phyloP scores from a whole-genome alignment of 2,113 vertebrate species.

The Microcebus griseorufus region DNA sequence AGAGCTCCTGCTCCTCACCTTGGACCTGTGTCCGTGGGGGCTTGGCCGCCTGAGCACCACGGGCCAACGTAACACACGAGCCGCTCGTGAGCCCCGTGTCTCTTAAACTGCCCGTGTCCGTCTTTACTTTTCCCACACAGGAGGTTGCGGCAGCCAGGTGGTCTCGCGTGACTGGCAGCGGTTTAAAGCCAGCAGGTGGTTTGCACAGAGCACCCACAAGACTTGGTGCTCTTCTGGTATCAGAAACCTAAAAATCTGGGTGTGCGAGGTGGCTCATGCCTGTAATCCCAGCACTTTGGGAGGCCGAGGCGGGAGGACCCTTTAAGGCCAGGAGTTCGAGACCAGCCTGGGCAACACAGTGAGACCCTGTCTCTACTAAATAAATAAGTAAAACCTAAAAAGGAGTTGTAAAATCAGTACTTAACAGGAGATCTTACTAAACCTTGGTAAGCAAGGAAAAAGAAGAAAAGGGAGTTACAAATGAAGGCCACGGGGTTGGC shows the following conservation, averaged over 20 bases:
- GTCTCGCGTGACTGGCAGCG: not conserved
- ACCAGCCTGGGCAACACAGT: too few species aligned
- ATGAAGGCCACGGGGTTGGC: not conserved
- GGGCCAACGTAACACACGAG: not conserved
- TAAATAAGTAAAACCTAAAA: not conserved
- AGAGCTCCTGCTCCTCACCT: not conserved
- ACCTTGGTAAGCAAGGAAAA: not conserved
- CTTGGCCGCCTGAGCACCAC: not conserved
- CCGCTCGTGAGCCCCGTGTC: not conserved
- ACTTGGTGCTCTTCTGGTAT: not conserved
- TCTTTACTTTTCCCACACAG: not conserved
- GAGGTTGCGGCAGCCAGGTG: not conserved
- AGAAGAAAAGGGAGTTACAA: not conserved
- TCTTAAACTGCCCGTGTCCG: not conserved
- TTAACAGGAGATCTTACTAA: not conserved
- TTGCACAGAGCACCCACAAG: not conserved
- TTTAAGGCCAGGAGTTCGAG: too few species aligned
- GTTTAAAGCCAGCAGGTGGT: not conserved
- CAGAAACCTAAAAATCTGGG: not conserved
- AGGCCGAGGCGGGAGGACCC: too few species aligned
- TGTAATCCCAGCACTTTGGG: too few species aligned
- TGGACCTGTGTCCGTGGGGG: accelerated
- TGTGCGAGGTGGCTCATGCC: too few species aligned
- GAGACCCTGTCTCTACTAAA: too few species aligned
- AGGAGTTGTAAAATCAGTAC: not conserved